These are phyloP conservation scores for Scophthalmus maximus DNA, from an alignment of 2,113 vertebrate genomes.

Conservation along the genomic window DNA sequence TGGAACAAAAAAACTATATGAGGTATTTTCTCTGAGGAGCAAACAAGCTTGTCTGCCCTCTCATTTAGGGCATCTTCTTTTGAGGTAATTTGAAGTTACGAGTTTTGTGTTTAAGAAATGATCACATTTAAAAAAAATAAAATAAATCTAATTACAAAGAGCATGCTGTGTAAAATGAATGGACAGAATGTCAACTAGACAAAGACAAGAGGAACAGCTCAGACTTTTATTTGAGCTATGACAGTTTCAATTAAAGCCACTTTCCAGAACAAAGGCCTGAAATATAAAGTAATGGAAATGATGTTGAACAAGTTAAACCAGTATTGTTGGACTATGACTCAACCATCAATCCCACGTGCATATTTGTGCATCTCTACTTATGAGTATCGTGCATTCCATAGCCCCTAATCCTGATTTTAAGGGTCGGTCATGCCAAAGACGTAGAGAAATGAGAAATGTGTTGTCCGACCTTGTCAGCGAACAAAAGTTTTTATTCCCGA, in stretches of 20 bases:
- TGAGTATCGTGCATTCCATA: too few relatives aligned
- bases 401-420: too few relatives aligned
- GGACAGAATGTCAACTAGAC: neutral
- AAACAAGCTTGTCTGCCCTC: neutral
- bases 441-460: too few relatives aligned
- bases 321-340: neutral
- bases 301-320: neutral
- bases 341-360: neutral
- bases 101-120: neutral
- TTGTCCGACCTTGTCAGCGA: neutral
- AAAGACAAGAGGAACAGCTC: too few relatives aligned
- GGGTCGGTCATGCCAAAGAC: too few relatives aligned
- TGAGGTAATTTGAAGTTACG: neutral
- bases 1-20: too few relatives aligned
- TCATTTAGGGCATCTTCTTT: neutral
- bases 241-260: neutral
- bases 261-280: neutral
- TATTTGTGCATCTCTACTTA: neutral
- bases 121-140: slow-evolving; percentile 1
- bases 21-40: too few relatives aligned
- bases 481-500: too few relatives aligned
- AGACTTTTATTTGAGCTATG: neutral
- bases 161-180: neutral
- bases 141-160: slow-evolving; percentile 28
- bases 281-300: neutral